phyloP scores from a whole-genome alignment of 2,113 vertebrate genomes.

The Catagonus wagneri region DNA sequence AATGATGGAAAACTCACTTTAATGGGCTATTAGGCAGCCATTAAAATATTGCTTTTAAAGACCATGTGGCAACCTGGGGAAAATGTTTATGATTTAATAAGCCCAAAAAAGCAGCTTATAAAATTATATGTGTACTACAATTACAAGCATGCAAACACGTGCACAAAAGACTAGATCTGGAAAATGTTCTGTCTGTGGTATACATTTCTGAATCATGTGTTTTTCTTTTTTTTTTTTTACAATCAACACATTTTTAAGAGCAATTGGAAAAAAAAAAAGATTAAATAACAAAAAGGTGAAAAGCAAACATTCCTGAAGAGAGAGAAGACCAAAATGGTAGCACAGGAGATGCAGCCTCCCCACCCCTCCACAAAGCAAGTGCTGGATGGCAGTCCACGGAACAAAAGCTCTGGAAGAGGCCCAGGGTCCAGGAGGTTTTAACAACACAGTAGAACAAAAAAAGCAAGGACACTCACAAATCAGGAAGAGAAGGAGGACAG shows the following conservation, averaged over 20 bases:
- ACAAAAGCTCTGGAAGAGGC: not conserved
- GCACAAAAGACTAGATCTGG: not conserved
- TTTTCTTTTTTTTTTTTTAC: not conserved
- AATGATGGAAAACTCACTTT: not conserved
- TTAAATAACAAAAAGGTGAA: conserved; percentile 19
- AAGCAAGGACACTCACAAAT: not conserved
- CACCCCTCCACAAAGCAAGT: not conserved
- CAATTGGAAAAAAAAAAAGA: conserved; percentile 18
- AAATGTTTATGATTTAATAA: conserved; percentile 59
- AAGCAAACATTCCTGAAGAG: not conserved
- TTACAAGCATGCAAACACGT: not conserved
- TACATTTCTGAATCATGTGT: conserved; percentile 27
- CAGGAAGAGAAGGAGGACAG: not conserved
- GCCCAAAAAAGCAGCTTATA: conserved; percentile 18
- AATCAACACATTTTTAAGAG: not conserved
- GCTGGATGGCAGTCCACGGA: not conserved
- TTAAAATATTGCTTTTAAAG: conserved; percentile 62
- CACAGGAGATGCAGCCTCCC: not conserved
- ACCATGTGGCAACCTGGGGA: not conserved
- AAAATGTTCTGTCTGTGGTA: not conserved
- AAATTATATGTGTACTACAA: not conserved
- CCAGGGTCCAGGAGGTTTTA: not conserved
- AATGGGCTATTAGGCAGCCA: not conserved
- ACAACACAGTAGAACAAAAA: not conserved
- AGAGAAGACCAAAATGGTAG: not conserved